Base-by-base conservation (phyloP, 2,797 vertebrate genomes). In the Crypturellus tataupa region DNA sequence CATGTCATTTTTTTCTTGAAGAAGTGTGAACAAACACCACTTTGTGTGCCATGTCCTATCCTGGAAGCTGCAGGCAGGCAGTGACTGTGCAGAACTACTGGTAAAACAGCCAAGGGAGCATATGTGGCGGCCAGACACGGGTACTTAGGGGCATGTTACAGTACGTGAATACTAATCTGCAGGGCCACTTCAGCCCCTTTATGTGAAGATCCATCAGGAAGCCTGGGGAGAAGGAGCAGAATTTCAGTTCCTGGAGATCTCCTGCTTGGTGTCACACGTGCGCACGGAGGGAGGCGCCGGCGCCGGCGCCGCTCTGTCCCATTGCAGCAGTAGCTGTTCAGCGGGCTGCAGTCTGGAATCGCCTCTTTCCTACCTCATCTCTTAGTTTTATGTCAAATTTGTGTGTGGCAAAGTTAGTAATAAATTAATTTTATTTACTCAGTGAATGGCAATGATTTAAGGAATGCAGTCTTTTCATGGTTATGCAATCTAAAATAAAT, bases 361-460 rank as follows among this genome's bases (percentile, higher is more conserved):
- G 67, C 17, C 42, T 80, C 35, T 85, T 80, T 87, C 68, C 35
- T 81, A 69, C 63, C 42, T 81, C 49, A 83, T 59, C 31, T 42
- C 37, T 87, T 56, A 59, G 18, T 51, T 89, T 84, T 72, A 62
- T 35, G 84, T 39, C 0, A 4, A 86, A 94, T 78, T 60, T 67
- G 51, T 91, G 55, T 6, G 15, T 67, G 37, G 37, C 9, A 91
- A 85, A 85, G 71, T 76, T 80, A 19, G 68, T 12, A 79, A 89
- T 80, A 92, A 85, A 91, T 88, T 87, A 6, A 47, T 84, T 94
- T 94, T 88, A 90, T 92, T 90, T 95, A 90, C 56, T 87, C 53
- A 83, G 2, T 40, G 64, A 84, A 89, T 67, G 13, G 73, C 11
- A 27, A 78, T 72, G 56, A 88, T 93, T 96, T 86, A 92, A 83